Conservation (phyloP, 2,888 invertebrate genomes). For the Rapana venosa region DNA sequence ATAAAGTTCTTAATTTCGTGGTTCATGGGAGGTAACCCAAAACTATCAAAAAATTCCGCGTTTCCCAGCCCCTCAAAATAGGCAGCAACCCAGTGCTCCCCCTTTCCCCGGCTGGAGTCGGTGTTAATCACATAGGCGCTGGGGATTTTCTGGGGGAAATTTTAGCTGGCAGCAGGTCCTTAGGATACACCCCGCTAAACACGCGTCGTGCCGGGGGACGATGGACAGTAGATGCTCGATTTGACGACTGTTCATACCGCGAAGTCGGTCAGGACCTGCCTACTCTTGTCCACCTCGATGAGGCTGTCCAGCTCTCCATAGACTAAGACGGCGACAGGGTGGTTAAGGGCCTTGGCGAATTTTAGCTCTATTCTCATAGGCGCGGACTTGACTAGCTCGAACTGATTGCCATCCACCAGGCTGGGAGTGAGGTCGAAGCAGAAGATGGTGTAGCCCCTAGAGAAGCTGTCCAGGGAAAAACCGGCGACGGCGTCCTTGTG, state of each 20-base stretch:
- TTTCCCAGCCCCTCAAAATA: not conserved
- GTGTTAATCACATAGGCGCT: not conserved
- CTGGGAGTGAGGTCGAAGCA: constrained; percentile 21
- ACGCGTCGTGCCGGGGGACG: not conserved
- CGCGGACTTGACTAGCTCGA: constrained; percentile 18
- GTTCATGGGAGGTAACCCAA: not conserved
- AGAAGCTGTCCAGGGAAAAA: not conserved
- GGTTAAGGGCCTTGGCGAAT: constrained; percentile 7
- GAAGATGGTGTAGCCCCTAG: not conserved
- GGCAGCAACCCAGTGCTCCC: not conserved
- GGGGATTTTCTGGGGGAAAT: not conserved
- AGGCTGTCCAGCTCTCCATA: constrained; percentile 32
- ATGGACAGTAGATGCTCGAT: not conserved
- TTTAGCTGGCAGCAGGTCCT: not conserved
- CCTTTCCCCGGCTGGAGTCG: not conserved
- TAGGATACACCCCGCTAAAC: not conserved
- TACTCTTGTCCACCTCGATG: constrained; percentile 33
- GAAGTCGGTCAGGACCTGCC: constrained; percentile 24
- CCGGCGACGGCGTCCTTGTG: not conserved
- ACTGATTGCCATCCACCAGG: constrained; percentile 17
- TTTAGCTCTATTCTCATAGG: constrained; percentile 26
- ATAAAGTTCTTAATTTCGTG: not conserved
- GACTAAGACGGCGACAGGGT: constrained; percentile 26
- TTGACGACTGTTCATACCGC: not conserved
- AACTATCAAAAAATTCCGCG: constrained; percentile 4